Evolutionary conservation across 2,888 invertebrate genomes (phyloP).

Genomic region (Hybos culiciformis): DNA sequence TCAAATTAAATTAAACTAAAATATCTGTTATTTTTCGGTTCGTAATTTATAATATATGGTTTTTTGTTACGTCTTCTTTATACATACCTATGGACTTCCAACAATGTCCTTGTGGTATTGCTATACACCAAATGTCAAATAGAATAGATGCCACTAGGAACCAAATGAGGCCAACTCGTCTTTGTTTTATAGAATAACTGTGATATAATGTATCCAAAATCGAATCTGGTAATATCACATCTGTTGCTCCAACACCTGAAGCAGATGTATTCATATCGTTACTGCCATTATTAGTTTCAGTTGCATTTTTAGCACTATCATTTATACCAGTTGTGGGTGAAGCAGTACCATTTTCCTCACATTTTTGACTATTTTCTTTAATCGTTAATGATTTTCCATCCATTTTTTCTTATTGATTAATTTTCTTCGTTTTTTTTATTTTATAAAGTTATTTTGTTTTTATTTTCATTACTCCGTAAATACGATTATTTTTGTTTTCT

Average conservation of each 20-base stretch:
- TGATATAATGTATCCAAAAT: conserved; percentile 57
- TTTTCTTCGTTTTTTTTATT: too few species aligned
- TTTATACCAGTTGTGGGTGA: neutral
- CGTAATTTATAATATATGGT: too few species aligned
- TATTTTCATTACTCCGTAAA: too few species aligned
- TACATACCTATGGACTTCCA: conserved; percentile 27
- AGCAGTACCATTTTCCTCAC: neutral
- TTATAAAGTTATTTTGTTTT: too few species aligned
- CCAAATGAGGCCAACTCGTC: conserved; percentile 54
- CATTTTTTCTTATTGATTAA: neutral
- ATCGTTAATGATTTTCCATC: neutral
- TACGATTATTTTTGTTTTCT: too few species aligned
- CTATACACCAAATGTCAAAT: conserved; percentile 48
- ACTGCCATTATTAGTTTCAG: neutral
- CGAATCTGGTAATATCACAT: conserved; percentile 38
- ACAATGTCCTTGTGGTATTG: conserved; percentile 41
- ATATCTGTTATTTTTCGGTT: too few species aligned
- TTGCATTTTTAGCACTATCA: neutral
- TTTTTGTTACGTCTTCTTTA: too few species aligned
- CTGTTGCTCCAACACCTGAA: conserved; percentile 3
- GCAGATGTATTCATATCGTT: too few species aligned
- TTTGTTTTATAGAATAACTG: conserved; percentile 56
- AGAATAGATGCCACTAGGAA: conserved; percentile 53
- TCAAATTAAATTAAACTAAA: too few species aligned
- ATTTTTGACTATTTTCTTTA: neutral